Base-by-base conservation (phyloP, 1,140 invertebrate genomes). In the Atta cephalotes region DNA sequence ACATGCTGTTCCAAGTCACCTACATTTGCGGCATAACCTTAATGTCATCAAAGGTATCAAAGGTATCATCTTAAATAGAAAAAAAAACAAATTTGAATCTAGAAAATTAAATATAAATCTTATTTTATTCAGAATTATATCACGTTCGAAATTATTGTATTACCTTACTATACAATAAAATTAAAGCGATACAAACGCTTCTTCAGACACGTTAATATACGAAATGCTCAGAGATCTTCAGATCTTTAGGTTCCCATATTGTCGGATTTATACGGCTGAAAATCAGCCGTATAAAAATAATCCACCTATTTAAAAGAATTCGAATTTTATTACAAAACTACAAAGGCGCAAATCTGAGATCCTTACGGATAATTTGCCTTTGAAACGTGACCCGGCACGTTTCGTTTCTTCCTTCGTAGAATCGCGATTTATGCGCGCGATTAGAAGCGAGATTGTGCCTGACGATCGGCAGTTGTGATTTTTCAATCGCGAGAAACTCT, bases 401-500 rank as follows among this genome's bases (percentile, higher is more conserved):
- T 35, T 45, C 18, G 39, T 4, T 28, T n/a, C 18, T 72, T 14
- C 35, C 39, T 60, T 0, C 35, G 39, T 21, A 45, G 25, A 79
- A 31, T 18, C 14, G 6, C 53, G 21, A 72, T 72, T 60, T 53
- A 28, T 45, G 35, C n/a, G 35, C 31, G 39, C 3, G 53, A 82
- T 72, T 71, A 74, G 51, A 62, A 49, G 25, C 25, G 39, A n/a
- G 9, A 60, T 74, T 25, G 35, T 49, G 25, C 31, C 79, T 58
- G 56, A 74, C 0, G 25, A 74, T 62, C 66, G 14, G 77, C 45
- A 28, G 16, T 71, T 45, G 49, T 31, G n/a, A 53, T 84, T 84
- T 62, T 62, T 84, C 70, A 18, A 62, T 63, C 35, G 56, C 39
- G 28, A 21, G 25, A 66, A 63, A 71, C 58, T 82, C 77, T 45